phyloP scores from a whole-genome alignment of 2,888 invertebrate genomes.

The Stegophylla sp. region DNA sequence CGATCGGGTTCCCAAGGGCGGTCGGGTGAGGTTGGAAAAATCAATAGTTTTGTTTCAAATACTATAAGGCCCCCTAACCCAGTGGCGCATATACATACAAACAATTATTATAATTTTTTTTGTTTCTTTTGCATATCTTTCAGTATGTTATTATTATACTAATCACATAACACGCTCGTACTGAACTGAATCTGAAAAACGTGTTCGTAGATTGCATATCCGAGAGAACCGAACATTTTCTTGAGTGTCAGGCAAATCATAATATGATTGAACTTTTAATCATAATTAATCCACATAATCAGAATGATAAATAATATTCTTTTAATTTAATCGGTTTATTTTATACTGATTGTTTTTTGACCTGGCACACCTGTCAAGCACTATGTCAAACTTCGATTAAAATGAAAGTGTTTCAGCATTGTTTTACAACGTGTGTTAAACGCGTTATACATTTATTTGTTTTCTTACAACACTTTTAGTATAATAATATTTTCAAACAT shows the following conservation, averaged over 20 bases:
- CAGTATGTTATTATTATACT: not conserved
- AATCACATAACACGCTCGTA: no score
- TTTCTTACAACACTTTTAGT: no score
- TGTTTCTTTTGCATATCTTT: not conserved
- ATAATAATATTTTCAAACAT: not conserved
- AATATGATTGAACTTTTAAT: slow-evolving; percentile 14
- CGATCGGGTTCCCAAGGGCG: slow-evolving; percentile 44
- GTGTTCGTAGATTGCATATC: no score
- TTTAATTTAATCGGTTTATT: no score
- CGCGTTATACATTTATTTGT: no score
- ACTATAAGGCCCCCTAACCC: slow-evolving; percentile 53
- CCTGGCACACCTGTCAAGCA: no score
- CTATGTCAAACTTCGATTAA: no score
- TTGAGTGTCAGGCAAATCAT: not conserved
- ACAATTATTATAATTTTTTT: slow-evolving; percentile 8
- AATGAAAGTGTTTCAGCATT: no score
- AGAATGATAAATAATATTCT: no score
- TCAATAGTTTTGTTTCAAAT: slow-evolving; percentile 57
- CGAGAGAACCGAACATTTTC: not conserved
- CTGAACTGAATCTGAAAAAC: no score
- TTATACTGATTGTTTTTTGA: not conserved
- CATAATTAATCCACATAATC: not conserved
- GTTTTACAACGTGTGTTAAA: no score
- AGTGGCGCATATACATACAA: slow-evolving; percentile 49
- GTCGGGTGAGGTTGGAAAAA: slow-evolving; percentile 51